A percentile compares a stretch with the other conserved stretches of the same genome.
These are phyloP conservation scores for Pollenia angustigena DNA, from an alignment of 2,888 invertebrate genomes.

Conservation along the genomic window DNA sequence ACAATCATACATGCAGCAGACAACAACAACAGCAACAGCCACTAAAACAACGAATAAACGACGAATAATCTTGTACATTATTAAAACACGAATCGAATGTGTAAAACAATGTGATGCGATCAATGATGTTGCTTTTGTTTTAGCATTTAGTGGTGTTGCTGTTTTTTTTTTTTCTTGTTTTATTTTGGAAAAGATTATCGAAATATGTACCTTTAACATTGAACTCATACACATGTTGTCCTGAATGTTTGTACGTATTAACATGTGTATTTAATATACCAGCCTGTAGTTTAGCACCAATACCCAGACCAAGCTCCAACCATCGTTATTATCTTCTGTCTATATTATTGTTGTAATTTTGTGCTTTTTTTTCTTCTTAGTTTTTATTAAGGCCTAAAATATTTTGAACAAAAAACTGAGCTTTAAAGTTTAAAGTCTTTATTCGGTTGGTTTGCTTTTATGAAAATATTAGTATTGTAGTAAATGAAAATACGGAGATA, in stretches of 20 bases:
- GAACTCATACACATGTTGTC: slow-evolving; percentile 2
- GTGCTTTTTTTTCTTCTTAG: not conserved
- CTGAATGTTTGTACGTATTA: not conserved
- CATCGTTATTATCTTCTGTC: slow-evolving; percentile 21
- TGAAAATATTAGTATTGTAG: no score
- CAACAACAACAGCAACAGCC: slow-evolving; percentile 15
- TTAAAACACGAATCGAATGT: slow-evolving; percentile 72
- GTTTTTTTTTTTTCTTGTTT: slow-evolving; percentile 34
- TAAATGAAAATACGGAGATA: no score
- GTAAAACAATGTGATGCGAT: slow-evolving; percentile 74
- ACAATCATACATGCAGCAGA: slow-evolving; percentile 55
- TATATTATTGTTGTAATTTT: not conserved
- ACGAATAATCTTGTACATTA: slow-evolving; percentile 69
- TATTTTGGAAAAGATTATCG: slow-evolving; percentile 59
- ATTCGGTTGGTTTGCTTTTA: not conserved
- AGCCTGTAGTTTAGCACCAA: slow-evolving; percentile 70
- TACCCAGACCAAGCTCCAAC: slow-evolving; percentile 26
- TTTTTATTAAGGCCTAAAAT: not conserved
- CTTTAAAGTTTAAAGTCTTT: slow-evolving; percentile 34
- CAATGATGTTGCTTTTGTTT: slow-evolving; percentile 48
- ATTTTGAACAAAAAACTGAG: not conserved
- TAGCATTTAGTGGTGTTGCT: slow-evolving; percentile 49
- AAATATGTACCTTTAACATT: slow-evolving; percentile 34
- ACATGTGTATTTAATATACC: slow-evolving; percentile 69
- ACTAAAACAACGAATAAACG: slow-evolving; percentile 44